Base-by-base conservation (phyloP, 2,888 invertebrate species). In the Lithophane ornitopus region DNA sequence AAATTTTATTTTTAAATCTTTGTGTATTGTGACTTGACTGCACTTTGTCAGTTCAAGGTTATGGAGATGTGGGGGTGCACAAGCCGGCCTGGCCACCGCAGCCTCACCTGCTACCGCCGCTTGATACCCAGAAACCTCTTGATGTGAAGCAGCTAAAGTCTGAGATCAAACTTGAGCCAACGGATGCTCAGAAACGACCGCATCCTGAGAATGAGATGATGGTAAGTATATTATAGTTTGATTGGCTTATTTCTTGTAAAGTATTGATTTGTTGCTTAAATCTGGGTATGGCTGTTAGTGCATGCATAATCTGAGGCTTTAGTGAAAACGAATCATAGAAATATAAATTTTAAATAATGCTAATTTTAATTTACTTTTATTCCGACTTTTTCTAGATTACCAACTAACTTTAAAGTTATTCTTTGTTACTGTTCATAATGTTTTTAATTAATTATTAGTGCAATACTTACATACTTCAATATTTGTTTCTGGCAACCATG, bases 71-170 rank as follows among this genome's bases (percentile, higher is more conserved):
- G 44, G 93, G 93, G 3, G 93, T 96, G 68, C 96, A 96, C 88
- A 96, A 96, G 83, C 89, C 95, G 0, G 93, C 94, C 4, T 96
- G 96, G 96, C 94, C 95, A 0, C 95, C 95, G 1, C 96, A 96
- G 86, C 94, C 95, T 0, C 96, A 96, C 80, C 86, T 96, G 9
- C 89, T 96, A 73, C 93, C 96, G 0, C 95, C 96, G 0, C 89
- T 96, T 0, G 96, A 96, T 78, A 86, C 95, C 0, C 96, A 96
- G 82, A 96, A 96, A 72, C 94, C 95, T 0, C 87, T 96, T 2
- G 96, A 96, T 63, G 92, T 95, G 14, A 96, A 96, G 71, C 95
- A 96, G 56, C 92, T 95, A 4, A 96, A 96, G 84, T 95, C 96
- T 0, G 96, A 96, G 89, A 96, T 96, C 78, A 96, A 96, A 87